Evolutionary conservation across 2,797 vertebrate species (phyloP), one percentile per base, ranked within the genome.

Genomic region (Dermochelys coriacea): DNA sequence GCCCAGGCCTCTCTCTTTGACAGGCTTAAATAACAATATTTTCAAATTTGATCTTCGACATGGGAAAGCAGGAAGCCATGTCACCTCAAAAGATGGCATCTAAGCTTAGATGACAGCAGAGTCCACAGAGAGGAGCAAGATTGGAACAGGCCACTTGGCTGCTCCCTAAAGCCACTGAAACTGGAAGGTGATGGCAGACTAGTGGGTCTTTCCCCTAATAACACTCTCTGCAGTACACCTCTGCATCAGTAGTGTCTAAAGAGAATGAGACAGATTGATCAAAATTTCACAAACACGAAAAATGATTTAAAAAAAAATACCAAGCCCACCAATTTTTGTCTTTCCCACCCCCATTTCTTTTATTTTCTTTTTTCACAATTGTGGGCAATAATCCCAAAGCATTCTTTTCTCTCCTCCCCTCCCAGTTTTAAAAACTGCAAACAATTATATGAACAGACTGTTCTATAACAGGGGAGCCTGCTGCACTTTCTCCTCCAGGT

Each of bases 81-180:
- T 64, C 7, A 34, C 74, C 77, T 84, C 29, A 29, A 88, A 88
- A 90, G 71, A 84, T 37, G 78, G 81, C 61, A 95, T 45, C 12
- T 47, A 19, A 96, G 59, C 54, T 1, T 10, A 3, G 68, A 91
- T 89, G 94, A 23, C 19, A 82, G 5, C 85, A 7, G 89, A 88
- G 88, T 92, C 85, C 90, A 15, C 52, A 85, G 94, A 52, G 89
- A 49, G 34, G 92, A 75, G 85, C 16, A 85, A 52, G 80, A 83
- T 10, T 71, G 55, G 79, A 93, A 93, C 12, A 94, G 50, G 27
- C 1, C 5, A 57, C 8, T 6, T 0, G 0, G 8, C 82, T 87
- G 41, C 78, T 68, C 52, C 81, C 57, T 50, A 3, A 94, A 85
- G 64, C 85, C 78, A 2, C 0, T 0, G 41, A 93, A 91, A 0